A percentile compares a stretch with the other conserved stretches of the same genome.
These are phyloP conservation scores for Hydrozoanthus tunicans DNA, from an alignment of 64 coral and sea anemone genomes.

Conservation along the genomic window DNA sequence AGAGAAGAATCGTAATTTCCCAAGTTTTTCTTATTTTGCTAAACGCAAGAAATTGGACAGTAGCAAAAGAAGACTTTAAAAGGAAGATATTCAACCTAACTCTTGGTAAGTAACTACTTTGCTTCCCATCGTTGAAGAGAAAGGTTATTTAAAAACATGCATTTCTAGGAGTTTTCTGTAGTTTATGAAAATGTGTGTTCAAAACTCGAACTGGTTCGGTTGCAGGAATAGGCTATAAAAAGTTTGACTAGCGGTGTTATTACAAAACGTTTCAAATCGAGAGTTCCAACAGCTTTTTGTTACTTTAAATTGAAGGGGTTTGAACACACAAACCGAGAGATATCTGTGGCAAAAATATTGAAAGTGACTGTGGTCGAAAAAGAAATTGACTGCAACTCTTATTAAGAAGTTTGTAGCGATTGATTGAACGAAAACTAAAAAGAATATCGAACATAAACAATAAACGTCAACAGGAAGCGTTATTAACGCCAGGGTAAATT, in stretches of 20 bases:
- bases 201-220: not conserved
- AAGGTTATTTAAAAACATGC: not conserved
- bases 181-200: not conserved
- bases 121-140: not conserved
- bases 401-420: not conserved
- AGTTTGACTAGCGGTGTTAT: too few species aligned
- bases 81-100: not conserved
- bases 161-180: not conserved
- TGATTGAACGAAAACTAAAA: not conserved
- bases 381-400: not conserved
- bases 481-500: not conserved
- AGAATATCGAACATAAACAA: not conserved
- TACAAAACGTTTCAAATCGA: not conserved
- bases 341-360: not conserved
- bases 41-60: not conserved
- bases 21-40: not conserved
- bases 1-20: not conserved
- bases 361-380: not conserved
- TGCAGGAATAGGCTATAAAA: not conserved
- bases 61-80: not conserved
- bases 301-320: not conserved
- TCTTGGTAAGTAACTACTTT: not conserved
- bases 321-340: not conserved
- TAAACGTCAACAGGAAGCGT: not conserved
- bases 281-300: not conserved